Conservation (phyloP, 2,888 invertebrate species). For the Creontiades dilutus region DNA sequence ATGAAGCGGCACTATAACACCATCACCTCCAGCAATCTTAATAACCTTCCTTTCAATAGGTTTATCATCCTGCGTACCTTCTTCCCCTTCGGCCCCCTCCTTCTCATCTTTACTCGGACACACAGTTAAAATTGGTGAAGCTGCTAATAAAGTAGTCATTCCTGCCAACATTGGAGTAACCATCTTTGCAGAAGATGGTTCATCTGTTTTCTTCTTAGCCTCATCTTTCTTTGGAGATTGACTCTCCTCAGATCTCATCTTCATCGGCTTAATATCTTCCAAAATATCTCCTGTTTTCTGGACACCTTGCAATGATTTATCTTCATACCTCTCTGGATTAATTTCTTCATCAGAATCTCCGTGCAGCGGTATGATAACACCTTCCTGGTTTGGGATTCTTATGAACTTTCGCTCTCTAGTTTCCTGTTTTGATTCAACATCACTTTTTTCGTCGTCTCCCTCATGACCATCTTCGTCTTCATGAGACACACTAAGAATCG, state of each 20-base stretch:
- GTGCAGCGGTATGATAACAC: constrained; percentile 75
- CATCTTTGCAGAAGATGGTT: constrained; percentile 1
- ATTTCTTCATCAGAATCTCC: constrained; percentile 75
- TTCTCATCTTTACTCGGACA: constrained; percentile 46
- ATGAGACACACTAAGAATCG: constrained; percentile 44
- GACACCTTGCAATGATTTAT: constrained; percentile 51
- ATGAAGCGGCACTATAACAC: constrained; percentile 75
- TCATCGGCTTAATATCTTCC: constrained; percentile 45
- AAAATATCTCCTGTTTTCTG: constrained; percentile 15
- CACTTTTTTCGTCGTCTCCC: constrained; percentile 14
- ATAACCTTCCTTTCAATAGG: constrained; percentile 77
- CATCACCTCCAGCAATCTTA: constrained; percentile 71
- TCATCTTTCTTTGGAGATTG: constrained; percentile 70
- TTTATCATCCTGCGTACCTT: constrained; percentile 79
- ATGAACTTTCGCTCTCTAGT: constrained; percentile 69
- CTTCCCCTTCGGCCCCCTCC: constrained; percentile 69
- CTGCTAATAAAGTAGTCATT: constrained; percentile 57
- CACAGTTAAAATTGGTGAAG: constrained; percentile 44
- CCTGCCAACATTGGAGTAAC: constrained; percentile 58
- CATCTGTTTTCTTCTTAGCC: constrained; percentile 33
- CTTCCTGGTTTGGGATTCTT: constrained; percentile 73
- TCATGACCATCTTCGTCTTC: constrained; percentile 1
- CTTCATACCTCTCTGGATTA: constrained; percentile 72
- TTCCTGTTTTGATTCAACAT: constrained; percentile 44
- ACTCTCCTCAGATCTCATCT: neutral